phyloP scores from a whole-genome alignment of 2,888 invertebrate genomes.

The Drosophila crucigera region DNA sequence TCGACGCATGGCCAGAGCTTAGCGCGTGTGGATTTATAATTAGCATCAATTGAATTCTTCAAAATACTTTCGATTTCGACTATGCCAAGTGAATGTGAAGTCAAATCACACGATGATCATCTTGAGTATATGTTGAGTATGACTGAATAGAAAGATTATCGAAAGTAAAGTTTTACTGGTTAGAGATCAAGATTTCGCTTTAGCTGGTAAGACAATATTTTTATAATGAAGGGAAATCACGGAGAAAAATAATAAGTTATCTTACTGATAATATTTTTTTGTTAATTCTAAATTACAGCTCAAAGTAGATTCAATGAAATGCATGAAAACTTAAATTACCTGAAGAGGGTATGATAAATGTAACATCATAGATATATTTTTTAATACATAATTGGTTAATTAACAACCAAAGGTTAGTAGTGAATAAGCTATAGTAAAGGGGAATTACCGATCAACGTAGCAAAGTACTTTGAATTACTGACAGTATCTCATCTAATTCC shows the following conservation, averaged over 20 bases:
- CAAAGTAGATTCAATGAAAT: background rate
- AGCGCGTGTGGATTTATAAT: slow-evolving; percentile 51
- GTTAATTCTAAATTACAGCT: background rate
- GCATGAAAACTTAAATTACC: background rate
- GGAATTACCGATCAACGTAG: background rate
- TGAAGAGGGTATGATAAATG: background rate
- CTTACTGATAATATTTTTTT: background rate
- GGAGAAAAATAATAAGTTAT: background rate
- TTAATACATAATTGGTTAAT: background rate
- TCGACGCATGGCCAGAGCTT: slow-evolving; percentile 40
- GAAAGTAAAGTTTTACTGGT: background rate
- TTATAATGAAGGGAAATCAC: background rate
- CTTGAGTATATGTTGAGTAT: background rate
- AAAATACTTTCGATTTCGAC: slow-evolving; percentile 55
- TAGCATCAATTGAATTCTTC: slow-evolving; percentile 2
- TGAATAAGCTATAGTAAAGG: background rate
- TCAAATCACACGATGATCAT: background rate
- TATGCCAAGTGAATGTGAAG: background rate
- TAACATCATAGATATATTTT: background rate
- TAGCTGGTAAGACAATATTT: background rate
- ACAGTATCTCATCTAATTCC: background rate
- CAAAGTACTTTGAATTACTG: background rate
- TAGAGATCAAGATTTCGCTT: background rate
- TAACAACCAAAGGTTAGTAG: background rate
- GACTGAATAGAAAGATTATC: background rate